phyloP scores from a whole-genome alignment of 2,113 vertebrate species.

The Talpa occidentalis region DNA sequence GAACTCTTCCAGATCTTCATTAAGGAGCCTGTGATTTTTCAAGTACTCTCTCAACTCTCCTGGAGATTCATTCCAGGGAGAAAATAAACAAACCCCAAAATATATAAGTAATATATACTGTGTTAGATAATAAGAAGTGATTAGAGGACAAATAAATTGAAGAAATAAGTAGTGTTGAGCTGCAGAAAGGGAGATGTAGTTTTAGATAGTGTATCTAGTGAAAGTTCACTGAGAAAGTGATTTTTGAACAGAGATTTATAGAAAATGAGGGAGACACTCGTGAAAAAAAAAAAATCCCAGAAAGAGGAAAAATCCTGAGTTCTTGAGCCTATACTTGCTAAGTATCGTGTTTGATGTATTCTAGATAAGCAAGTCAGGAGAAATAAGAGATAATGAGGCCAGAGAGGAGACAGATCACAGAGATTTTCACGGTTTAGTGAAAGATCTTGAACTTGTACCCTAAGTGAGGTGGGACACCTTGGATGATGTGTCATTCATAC shows the following conservation, averaged over 20 bases:
- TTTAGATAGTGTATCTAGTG: background rate
- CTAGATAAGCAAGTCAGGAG: background rate
- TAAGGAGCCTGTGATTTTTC: background rate
- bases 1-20: background rate
- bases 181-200: background rate
- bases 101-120: background rate
- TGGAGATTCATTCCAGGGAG: background rate
- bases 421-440: background rate
- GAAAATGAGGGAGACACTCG: background rate
- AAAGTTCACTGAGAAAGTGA: background rate
- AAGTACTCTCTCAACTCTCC: background rate
- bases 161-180: background rate
- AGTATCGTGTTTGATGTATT: background rate
- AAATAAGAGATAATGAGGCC: background rate
- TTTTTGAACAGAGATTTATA: slow-evolving; percentile 19
- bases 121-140: background rate
- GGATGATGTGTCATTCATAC: background rate
- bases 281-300: background rate
- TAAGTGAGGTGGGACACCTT: background rate
- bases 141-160: background rate
- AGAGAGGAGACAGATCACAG: background rate
- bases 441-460: background rate
- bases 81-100: background rate
- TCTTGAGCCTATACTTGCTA: background rate
- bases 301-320: background rate